Evolutionary conservation across 2,113 vertebrate species (phyloP).

Genomic region (Gymnorhina tibicen): DNA sequence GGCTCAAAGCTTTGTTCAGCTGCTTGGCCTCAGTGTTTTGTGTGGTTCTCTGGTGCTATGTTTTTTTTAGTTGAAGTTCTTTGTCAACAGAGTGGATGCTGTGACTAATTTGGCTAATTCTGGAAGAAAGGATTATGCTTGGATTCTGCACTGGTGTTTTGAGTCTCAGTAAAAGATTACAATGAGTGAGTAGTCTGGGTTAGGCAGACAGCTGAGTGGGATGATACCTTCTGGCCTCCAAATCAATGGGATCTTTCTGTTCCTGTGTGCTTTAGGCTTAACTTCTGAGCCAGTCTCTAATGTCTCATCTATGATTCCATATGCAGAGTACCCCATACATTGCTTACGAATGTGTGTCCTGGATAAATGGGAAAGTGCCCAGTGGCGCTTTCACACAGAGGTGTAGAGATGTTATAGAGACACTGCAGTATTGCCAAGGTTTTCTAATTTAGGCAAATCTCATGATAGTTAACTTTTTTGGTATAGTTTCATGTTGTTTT

Average conservation of each 20-base stretch:
- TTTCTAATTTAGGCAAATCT: not conserved
- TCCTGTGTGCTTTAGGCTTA: not conserved
- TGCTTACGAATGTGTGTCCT: not conserved
- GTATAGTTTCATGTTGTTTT: not conserved
- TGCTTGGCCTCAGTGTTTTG: not conserved
- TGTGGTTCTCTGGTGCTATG: not conserved
- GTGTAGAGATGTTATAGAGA: not conserved
- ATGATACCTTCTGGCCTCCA: slow-evolving; percentile 47
- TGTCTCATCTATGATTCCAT: not conserved
- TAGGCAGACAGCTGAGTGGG: slow-evolving; percentile 18
- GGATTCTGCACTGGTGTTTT: slow-evolving; percentile 55
- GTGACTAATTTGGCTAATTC: slow-evolving; percentile 64
- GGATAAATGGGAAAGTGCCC: slow-evolving; percentile 7
- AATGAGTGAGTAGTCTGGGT: slow-evolving; percentile 51
- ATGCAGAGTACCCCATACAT: not conserved
- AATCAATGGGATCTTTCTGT: slow-evolving; percentile 23
- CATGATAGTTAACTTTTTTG: not conserved
- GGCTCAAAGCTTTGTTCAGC: slow-evolving; percentile 1
- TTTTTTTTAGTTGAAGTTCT: slow-evolving; percentile 42
- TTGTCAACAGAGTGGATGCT: slow-evolving; percentile 52
- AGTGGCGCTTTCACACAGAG: slow-evolving; percentile 16
- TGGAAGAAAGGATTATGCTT: slow-evolving; percentile 54
- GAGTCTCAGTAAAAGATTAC: slow-evolving; percentile 45
- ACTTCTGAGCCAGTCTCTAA: not conserved
- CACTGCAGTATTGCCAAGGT: not conserved